phyloP scores from a whole-genome alignment of 2,888 invertebrate genomes.

The Cryptocephalus moraei region DNA sequence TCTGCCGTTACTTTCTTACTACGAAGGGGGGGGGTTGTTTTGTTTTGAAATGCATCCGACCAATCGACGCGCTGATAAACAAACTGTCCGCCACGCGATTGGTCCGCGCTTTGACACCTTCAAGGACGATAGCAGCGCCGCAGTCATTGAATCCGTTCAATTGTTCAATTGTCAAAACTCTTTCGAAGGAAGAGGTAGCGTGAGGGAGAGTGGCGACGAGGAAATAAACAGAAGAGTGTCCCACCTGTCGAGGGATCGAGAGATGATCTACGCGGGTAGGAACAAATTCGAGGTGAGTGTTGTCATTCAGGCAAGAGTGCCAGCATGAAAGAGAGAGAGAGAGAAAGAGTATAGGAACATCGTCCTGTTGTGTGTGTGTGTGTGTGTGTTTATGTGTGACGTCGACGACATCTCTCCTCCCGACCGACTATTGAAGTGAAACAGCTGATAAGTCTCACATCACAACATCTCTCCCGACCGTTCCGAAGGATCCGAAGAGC shows the following conservation, averaged over 20 bases:
- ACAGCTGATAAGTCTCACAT: constrained; percentile 43
- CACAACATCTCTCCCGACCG: neutral
- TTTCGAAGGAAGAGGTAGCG: neutral
- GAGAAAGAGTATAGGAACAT: too few species aligned
- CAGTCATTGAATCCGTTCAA: constrained; percentile 11
- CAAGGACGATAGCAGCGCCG: constrained; percentile 20
- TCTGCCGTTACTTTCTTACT: too few species aligned
- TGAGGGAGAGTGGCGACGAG: too few species aligned
- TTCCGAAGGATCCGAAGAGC: constrained; percentile 1
- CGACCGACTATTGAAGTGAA: constrained; percentile 32
- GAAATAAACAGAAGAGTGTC: neutral
- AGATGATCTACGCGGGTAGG: constrained; percentile 54
- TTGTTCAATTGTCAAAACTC: constrained; percentile 17
- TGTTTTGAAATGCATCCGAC: constrained; percentile 27
- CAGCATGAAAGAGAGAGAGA: too few species aligned
- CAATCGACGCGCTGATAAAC: constrained; percentile 29
- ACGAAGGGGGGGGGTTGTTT: constrained; percentile 24
- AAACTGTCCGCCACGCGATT: constrained; percentile 26
- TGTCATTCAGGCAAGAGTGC: neutral
- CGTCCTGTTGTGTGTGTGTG: too few species aligned
- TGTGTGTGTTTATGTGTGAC: too few species aligned
- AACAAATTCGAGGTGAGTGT: constrained; percentile 53
- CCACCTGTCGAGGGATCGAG: constrained; percentile 6
- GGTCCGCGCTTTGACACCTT: constrained; percentile 12
- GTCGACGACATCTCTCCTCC: too few species aligned